Base-by-base conservation (phyloP, 2,888 invertebrate genomes). In the Empis stercorea region DNA sequence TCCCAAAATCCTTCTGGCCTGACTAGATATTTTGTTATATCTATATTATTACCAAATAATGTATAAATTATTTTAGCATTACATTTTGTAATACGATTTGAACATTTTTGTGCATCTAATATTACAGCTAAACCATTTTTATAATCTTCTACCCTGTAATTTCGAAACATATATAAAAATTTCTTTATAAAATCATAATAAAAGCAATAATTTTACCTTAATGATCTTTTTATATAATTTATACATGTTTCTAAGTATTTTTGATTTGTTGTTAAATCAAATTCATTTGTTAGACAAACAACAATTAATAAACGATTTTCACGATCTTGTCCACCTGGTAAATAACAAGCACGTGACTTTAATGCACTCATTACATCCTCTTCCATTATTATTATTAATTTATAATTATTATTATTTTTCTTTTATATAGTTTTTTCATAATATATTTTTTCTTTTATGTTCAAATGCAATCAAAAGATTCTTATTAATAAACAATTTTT, bases 1-100 rank as follows among this genome's bases (percentile, higher is more conserved):
- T 84, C 84, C 76, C 84, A 80, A 68, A 84, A 82, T 42, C 80
- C 80, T 59, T 85, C 84, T 20, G 83, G 79, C 57, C 81, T 74
- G 51, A 87, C 70, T 49, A 86, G 80, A 57, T 84, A 73, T 53
- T 78, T 68, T 46, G 70, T 71, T 53, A 70, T 70, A 39, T 66
- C 65, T n/a, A n/a, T n/a, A 48, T 71, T 71, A 48, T 70, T 67
- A 53, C 73, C 74, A 46, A 76, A 68, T 30, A 73, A 64, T 44
- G 70, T 64, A 48, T 71, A 73, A 41, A 79, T 74, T 56, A 75
- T 73, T 34, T 78, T 73, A 47, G 79, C 75, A 59, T 76, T 76
- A 23, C 75, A 71, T 52, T 79, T 70, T 46, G 78, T 78, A 41
- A 76, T 71, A 50, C 79, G 75, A 72, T 80, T 78, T 45, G 77